Percentiles rank a stretch among this genome's conserved stretches.
Evolutionary conservation across 1,140 invertebrate species (phyloP).

Genomic region (Drosophila seguyi): DNA sequence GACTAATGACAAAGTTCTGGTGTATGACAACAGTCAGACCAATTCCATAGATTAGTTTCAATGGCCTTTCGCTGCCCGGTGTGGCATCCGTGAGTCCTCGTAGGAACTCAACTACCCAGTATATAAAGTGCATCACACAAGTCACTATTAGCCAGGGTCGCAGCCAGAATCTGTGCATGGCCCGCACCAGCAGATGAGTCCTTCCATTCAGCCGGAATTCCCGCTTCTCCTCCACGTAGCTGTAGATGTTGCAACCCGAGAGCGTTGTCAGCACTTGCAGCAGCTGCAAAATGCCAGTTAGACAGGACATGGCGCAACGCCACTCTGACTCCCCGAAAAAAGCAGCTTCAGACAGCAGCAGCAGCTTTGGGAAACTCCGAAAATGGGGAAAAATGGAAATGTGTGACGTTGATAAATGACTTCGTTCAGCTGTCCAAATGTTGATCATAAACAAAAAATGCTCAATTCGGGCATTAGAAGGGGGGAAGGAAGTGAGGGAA

Average conservation of each 20-base stretch:
- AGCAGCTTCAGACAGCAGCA: constrained; percentile 14
- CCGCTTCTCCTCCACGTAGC: constrained; percentile 1
- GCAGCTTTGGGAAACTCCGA: constrained; percentile 27
- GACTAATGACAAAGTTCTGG: constrained; percentile 13
- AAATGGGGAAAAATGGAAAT: constrained; percentile 29
- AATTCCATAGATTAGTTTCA: constrained; percentile 29
- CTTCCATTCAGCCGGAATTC: constrained; percentile 11
- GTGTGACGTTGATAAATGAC: constrained; percentile 47
- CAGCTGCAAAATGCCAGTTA: constrained; percentile 47
- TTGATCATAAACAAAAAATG: constrained; percentile 48
- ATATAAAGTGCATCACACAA: not conserved
- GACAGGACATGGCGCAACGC: constrained; percentile 55
- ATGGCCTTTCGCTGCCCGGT: not conserved
- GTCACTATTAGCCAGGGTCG: constrained; percentile 33
- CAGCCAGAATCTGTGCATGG: constrained; percentile 53
- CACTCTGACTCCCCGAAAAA: not conserved
- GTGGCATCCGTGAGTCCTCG: not conserved
- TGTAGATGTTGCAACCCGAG: constrained; percentile 61
- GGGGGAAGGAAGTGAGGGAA: no score
- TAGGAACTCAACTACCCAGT: not conserved
- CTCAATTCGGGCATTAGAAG: constrained; percentile 21
- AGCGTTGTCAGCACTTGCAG: constrained; percentile 45
- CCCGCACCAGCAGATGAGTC: constrained; percentile 15
- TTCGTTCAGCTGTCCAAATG: constrained; percentile 41
- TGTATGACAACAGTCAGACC: not conserved